Percentiles rank a stretch among this genome's conserved stretches.
These are phyloP conservation scores for Catonia carolina DNA, from an alignment of 2,888 invertebrate genomes.

Conservation along the genomic window DNA sequence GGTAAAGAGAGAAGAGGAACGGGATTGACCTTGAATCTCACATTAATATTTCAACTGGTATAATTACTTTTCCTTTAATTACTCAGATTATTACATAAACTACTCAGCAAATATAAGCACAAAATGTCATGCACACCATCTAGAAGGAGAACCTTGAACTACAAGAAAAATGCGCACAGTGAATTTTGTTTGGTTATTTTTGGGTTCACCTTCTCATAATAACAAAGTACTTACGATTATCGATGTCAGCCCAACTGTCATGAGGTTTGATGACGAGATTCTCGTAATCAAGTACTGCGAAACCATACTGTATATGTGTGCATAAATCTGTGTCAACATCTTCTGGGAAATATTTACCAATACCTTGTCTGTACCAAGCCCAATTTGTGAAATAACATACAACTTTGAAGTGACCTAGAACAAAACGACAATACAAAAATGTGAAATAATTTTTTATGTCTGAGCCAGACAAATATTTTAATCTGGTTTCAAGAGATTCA, in stretches of 20 bases:
- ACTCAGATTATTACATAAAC: too few relatives aligned
- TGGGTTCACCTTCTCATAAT: too few relatives aligned
- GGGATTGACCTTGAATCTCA: too few relatives aligned
- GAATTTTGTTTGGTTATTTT: too few relatives aligned
- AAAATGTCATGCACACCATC: too few relatives aligned
- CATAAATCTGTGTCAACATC: constrained; percentile 81
- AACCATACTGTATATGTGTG: constrained; percentile 89
- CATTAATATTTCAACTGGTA: too few relatives aligned
- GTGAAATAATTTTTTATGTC: too few relatives aligned
- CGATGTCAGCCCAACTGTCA: constrained; percentile 85
- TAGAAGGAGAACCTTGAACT: too few relatives aligned
- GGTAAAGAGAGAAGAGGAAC: too few relatives aligned
- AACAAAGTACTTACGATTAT: constrained; percentile 72
- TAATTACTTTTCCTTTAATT: too few relatives aligned
- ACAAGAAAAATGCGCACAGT: too few relatives aligned
- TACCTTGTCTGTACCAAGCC: constrained; percentile 83
- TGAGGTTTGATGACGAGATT: constrained; percentile 72
- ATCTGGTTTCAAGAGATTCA: not conserved
- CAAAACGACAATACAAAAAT: constrained; percentile 21
- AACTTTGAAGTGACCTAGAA: constrained; percentile 66
- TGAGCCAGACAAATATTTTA: constrained; percentile 3
- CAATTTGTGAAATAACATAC: constrained; percentile 91
- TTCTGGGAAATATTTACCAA: constrained; percentile 77
- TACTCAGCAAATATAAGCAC: too few relatives aligned
- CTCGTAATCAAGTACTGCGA: constrained; percentile 81